Conservation (phyloP, 2,113 vertebrate species). For the Erinaceus europaeus region DNA sequence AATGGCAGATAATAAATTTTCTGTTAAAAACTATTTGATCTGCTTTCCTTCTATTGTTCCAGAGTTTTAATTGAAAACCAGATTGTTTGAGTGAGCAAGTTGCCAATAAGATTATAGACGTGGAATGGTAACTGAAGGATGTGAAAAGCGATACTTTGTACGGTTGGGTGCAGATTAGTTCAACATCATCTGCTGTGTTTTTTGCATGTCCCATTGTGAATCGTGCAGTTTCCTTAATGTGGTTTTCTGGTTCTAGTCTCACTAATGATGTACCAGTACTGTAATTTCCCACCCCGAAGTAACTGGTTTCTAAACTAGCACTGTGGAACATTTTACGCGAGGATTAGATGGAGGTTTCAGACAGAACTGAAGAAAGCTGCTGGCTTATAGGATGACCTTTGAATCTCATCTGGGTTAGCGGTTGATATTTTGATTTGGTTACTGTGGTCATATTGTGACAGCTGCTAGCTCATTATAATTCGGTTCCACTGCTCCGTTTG, state of each 20-base stretch:
- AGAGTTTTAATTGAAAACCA: slow-evolving; percentile 4
- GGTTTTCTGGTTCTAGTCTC: slow-evolving; percentile 35
- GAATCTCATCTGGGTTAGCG: slow-evolving; percentile 79
- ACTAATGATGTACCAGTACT: not conserved
- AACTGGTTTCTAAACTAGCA: slow-evolving; percentile 52
- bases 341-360: slow-evolving; percentile 67
- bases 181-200: not conserved
- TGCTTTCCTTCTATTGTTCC: not conserved
- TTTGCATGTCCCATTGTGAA: slow-evolving; percentile 11
- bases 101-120: not conserved
- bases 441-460: slow-evolving; percentile 79
- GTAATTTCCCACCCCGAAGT: not conserved
- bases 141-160: slow-evolving; percentile 50
- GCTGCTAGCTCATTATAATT: slow-evolving; percentile 77
- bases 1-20: not conserved
- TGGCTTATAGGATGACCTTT: slow-evolving; percentile 79
- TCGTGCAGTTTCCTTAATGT: slow-evolving; percentile 40
- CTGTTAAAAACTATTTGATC: not conserved
- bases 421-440: slow-evolving; percentile 78
- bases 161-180: slow-evolving; percentile 43
- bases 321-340: slow-evolving; percentile 58
- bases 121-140: not conserved
- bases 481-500: slow-evolving; percentile 65
- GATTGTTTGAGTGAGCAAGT: not conserved
- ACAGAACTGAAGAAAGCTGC: slow-evolving; percentile 71